phyloP scores from a whole-genome alignment of 2,888 invertebrate genomes.

The Ypsolopha sequella region DNA sequence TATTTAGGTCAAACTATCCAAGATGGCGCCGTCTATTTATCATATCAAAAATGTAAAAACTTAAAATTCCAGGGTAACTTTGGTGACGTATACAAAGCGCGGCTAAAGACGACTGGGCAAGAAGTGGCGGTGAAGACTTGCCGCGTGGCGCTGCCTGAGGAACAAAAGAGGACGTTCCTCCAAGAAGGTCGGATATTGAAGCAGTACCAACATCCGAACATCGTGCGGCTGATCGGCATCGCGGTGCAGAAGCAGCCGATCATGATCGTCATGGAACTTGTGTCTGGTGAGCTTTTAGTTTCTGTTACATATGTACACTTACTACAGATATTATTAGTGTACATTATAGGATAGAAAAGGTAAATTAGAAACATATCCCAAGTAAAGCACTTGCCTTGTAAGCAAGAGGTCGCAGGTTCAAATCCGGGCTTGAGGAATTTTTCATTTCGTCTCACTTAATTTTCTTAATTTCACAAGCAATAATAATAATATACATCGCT shows the following conservation, averaged over 20 bases:
- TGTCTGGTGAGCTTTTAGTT: conserved; percentile 73
- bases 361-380: no score
- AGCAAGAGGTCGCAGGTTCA: no score
- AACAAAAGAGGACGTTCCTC: conserved; percentile 92
- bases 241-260: conserved; percentile 98
- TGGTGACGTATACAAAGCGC: conserved; percentile 96
- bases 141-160: conserved; percentile 92
- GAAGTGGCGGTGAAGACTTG: conserved; percentile 98
- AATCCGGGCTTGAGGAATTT: no score
- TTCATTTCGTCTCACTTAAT: no score
- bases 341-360: no score
- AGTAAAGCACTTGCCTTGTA: no score
- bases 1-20: no score
- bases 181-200: conserved; percentile 96
- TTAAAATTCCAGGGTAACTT: conserved; percentile 85
- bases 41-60: no score
- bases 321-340: no score
- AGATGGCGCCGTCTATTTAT: not conserved
- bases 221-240: conserved; percentile 95
- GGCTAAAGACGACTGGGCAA: conserved; percentile 83
- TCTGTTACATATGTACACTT: not conserved
- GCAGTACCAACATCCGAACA: conserved; percentile 97
- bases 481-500: no score
- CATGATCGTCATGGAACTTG: conserved; percentile 99
- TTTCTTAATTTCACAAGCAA: no score